phyloP scores from a whole-genome alignment of 23 tunicate genomes.

The Oikopleura albicans region DNA sequence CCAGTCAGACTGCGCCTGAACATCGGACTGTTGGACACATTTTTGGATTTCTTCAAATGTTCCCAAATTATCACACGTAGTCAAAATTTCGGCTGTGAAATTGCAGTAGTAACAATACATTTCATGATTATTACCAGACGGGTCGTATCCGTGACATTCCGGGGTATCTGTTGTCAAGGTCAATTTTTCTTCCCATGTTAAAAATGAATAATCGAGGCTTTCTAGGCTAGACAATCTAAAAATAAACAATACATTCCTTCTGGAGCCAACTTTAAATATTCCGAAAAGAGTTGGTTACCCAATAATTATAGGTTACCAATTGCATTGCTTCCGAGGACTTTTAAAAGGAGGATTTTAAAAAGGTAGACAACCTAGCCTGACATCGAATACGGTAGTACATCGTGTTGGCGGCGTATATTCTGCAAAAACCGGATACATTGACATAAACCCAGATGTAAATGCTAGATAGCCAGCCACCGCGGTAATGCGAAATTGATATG shows the following conservation, averaged over 20 bases:
- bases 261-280: no score
- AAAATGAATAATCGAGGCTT: no score
- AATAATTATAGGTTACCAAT: no score
- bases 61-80: background rate
- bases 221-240: no score
- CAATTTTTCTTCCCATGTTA: background rate
- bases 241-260: no score
- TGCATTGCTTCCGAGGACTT: no score
- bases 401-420: background rate
- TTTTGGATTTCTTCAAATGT: background rate
- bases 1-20: background rate
- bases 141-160: background rate
- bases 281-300: no score
- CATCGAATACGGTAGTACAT: background rate
- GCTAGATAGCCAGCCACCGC: background rate
- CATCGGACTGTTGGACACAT: background rate
- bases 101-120: background rate
- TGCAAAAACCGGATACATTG: constrained; percentile 12
- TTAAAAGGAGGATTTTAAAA: no score
- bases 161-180: background rate
- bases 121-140: background rate
- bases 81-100: background rate
- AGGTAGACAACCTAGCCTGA: no score
- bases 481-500: background rate
- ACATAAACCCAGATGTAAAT: background rate